Base-by-base conservation (phyloP, 2,888 invertebrate species). In the Erebia aethiops region DNA sequence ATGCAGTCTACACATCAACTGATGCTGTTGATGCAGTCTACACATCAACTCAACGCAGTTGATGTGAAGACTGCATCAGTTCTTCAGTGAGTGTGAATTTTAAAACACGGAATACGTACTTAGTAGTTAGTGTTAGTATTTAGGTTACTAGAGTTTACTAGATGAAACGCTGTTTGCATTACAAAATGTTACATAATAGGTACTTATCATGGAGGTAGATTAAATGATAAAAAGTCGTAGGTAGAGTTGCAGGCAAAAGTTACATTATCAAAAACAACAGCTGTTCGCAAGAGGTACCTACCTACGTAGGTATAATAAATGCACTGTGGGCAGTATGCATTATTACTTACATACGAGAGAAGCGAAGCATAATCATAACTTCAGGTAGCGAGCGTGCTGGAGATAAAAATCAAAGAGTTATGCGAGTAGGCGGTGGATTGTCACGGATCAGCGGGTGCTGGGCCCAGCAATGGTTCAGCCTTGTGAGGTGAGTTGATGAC, bases 391-490 rank as follows among this genome's bases (percentile, higher is more conserved):
- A 67, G 71, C 66, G 54, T 68, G 70, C 65, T 71, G 70, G 60
- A 71, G 76, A 77, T 78, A 76, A 75, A 71, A 67, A 76, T 78
- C 75, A 61, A 76, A 74, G 77, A 77, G 69, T 75, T 79, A 81
- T 75, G 79, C 77, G 82, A 82, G 87, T 87, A 82, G 86, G 86
- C 79, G 84, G 78, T 75, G 79, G 81, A 85, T 87, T 86, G 87
- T 87, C 83, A 88, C 87, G 83, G 87, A 89, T 88, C 86, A 81
- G 81, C 84, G 85, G 87, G 85, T 87, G 87, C 89, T 87, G 35
- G 35, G 35, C 35, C 35, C 35, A 35, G 35, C 35, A 35, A 35
- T 84, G 85, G 87, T 85, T 87, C 87, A 84, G 69, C 70, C 65
- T 70, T 68, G 81, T 83, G 81, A 87, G 86, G 85, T 87, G 88